A percentile compares a stretch with the other conserved stretches of the same genome.
Evolutionary conservation across 1,140 invertebrate species (phyloP).

Genomic region (Brachionus rubens): DNA sequence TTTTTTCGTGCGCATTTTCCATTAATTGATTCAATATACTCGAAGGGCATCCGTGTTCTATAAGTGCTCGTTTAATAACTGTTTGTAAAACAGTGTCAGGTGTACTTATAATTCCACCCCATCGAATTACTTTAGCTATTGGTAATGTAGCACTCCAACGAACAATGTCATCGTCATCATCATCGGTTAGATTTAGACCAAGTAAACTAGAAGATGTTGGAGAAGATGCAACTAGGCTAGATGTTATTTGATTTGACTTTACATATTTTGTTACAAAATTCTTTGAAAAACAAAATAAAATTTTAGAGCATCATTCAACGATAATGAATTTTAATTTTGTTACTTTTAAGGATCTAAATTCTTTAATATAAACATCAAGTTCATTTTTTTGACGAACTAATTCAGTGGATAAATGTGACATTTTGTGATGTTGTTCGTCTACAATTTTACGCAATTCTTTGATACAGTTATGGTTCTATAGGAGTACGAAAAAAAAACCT

Average conservation of each 20-base stretch:
- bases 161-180: constrained; percentile 28
- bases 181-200: background rate
- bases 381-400: constrained; percentile 82
- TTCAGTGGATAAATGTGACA: constrained; percentile 64
- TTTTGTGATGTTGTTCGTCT: constrained; percentile 72
- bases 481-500: background rate
- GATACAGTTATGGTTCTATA: constrained; percentile 82
- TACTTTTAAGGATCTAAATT: constrained; percentile 64
- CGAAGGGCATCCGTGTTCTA: constrained; percentile 83
- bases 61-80: constrained; percentile 78
- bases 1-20: constrained; percentile 91
- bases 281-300: constrained; percentile 63
- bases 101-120: constrained; percentile 96
- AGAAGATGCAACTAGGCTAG: background rate
- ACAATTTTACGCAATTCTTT: constrained; percentile 78
- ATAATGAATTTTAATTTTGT: background rate
- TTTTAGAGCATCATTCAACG: too few species aligned
- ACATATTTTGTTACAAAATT: constrained; percentile 79
- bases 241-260: background rate
- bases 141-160: constrained; percentile 80
- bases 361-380: constrained; percentile 86
- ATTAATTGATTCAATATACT: constrained; percentile 89
- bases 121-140: constrained; percentile 81
- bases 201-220: constrained; percentile 11
- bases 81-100: constrained; percentile 82